A percentile compares a stretch with the other conserved stretches of the same genome.
phyloP scores from a whole-genome alignment of 2,113 vertebrate species.

The Chauna torquata region DNA sequence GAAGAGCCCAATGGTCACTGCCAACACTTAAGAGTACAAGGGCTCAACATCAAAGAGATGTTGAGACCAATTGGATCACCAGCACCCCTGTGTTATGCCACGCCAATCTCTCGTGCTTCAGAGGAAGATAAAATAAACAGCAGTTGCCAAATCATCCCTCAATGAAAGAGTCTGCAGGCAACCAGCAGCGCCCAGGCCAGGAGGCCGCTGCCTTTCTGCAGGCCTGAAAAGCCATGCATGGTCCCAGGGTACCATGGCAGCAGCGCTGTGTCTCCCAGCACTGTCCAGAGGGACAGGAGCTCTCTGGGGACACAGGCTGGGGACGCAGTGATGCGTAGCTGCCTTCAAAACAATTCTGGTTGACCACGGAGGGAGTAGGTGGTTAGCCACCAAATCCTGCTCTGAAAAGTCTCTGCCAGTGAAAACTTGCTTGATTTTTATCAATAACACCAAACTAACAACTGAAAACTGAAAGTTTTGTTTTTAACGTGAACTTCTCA shows the following conservation, averaged over 20 bases:
- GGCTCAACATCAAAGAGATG: neutral
- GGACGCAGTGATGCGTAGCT: neutral
- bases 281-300: neutral
- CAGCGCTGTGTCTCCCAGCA: neutral
- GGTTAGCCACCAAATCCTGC: slow-evolving; percentile 17
- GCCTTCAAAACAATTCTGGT: neutral
- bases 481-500: neutral
- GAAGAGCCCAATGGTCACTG: neutral
- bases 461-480: slow-evolving; percentile 9
- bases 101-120: neutral
- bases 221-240: neutral
- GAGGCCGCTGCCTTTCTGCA: neutral
- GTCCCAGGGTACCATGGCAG: neutral
- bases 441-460: slow-evolving; percentile 2
- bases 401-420: neutral
- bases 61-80: neutral
- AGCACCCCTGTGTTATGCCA: neutral
- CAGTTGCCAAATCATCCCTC: neutral
- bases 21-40: neutral
- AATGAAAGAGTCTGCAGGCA: neutral
- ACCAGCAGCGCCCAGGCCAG: neutral
- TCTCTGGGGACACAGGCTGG: neutral
- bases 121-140: neutral
- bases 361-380: neutral
- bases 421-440: neutral